A percentile compares a stretch with the other conserved stretches of the same genome.
Evolutionary conservation across 2,888 invertebrate genomes (phyloP).

Genomic region (Lordiphosa andalusiaca): DNA sequence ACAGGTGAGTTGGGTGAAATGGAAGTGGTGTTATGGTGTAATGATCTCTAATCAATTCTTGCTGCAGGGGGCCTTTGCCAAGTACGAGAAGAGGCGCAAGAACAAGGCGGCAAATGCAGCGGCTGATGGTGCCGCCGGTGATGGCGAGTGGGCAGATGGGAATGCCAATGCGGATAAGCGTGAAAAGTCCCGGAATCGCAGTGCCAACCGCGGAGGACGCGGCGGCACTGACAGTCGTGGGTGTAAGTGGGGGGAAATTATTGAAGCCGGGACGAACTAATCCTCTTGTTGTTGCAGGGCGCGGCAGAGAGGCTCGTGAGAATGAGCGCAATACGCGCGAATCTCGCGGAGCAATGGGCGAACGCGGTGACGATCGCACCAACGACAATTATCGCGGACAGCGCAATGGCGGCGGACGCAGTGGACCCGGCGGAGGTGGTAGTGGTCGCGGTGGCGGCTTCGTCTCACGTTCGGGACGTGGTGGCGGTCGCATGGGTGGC

Average conservation of each 20-base stretch:
- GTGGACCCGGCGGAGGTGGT: slow-evolving; percentile 39
- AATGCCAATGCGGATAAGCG: slow-evolving; percentile 78
- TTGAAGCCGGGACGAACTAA: background rate
- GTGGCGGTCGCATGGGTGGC: slow-evolving; percentile 77
- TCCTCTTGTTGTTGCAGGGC: slow-evolving; percentile 76
- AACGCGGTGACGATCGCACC: slow-evolving; percentile 69
- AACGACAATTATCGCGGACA: slow-evolving; percentile 68
- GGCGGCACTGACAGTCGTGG: slow-evolving; percentile 82
- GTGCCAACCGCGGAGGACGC: slow-evolving; percentile 79
- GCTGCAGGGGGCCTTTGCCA: slow-evolving; percentile 90
- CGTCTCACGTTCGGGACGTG: slow-evolving; percentile 54
- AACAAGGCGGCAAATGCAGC: slow-evolving; percentile 85
- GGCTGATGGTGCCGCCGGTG: slow-evolving; percentile 80
- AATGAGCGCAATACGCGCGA: slow-evolving; percentile 82
- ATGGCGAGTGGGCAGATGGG: slow-evolving; percentile 79
- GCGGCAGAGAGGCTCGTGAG: slow-evolving; percentile 84
- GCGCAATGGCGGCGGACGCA: slow-evolving; percentile 57
- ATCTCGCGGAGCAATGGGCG: slow-evolving; percentile 78
- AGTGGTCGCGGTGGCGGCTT: slow-evolving; percentile 63
- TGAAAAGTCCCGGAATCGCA: slow-evolving; percentile 80
- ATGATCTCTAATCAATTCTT: background rate
- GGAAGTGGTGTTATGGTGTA: background rate
- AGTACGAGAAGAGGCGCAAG: slow-evolving; percentile 92
- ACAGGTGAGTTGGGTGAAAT: slow-evolving; percentile 66
- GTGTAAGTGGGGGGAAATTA: slow-evolving; percentile 76